Evolutionary conservation across 2,888 invertebrate species (phyloP), one percentile per base, ranked within the genome.

Genomic region (Gandaritis pyraliata): DNA sequence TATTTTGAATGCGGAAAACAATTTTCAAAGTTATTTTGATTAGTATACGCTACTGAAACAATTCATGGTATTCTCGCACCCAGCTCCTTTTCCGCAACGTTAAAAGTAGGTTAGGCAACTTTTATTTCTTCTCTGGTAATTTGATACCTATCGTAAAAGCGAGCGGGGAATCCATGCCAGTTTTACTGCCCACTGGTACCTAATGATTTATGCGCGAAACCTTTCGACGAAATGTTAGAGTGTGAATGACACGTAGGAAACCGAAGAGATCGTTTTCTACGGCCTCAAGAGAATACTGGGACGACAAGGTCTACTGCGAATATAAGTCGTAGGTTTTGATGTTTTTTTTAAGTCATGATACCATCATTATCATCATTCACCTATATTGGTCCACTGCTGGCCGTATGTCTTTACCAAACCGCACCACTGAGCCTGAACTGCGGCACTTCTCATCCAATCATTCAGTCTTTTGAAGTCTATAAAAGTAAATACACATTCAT

Each of bases 161-260:
- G 47, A 52, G 38, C n/a, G 49, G 13, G 43, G 49, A 41, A 58
- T 52, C 49, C 55, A 55, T 55, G 18, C 47, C 51, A 38, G 50
- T 63, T 63, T 58, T 63, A 63, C 50, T 47, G 46, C 50, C 46
- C 54, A 58, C 62, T 47, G 45, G 45, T 33, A 33, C 33, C 41
- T 54, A 58, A 58, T 63, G 47, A 58, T 58, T 50, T 63, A 63
- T 58, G 38, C 36, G 23, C n/a, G 46, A 39, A 55, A 55, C 50
- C 55, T 63, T 62, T 58, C 15, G 33, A 15, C 46, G 39, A 51
- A 57, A 46, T 45, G 51, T 58, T 46, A 38, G 18, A 45, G 50
- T 33, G 18, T 10, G 33, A 57, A 33, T 57, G 39, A 30, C 39
- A 33, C 33, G 33, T 33, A 33, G 33, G 10, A 33, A 33, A 33